These are phyloP conservation scores for Diachrysia chrysitis DNA, from an alignment of 2,888 invertebrate genomes.

Conservation along the genomic window DNA sequence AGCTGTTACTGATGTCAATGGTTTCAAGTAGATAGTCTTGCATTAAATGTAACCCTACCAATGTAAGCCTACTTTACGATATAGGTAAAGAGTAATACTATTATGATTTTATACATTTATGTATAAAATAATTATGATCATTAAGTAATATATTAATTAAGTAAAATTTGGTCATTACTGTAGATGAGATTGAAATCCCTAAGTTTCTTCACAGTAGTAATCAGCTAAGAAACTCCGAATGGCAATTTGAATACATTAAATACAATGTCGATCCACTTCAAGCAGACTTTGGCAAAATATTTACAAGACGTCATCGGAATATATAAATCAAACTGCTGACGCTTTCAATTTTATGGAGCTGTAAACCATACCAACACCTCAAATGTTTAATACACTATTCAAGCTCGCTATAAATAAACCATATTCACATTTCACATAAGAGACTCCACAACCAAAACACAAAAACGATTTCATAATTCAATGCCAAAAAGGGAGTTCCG, in stretches of 20 bases:
- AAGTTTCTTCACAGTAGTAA: neutral
- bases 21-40: no score
- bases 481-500: slow-evolving; percentile 39
- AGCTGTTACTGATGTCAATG: no score
- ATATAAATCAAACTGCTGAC: slow-evolving; percentile 24
- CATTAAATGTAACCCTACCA: no score
- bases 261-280: slow-evolving; percentile 1
- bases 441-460: slow-evolving; percentile 10
- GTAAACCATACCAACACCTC: slow-evolving; percentile 30
- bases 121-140: no score
- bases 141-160: no score
- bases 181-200: neutral
- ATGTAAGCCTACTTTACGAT: no score
- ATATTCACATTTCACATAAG: neutral
- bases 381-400: slow-evolving; percentile 21
- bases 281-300: neutral
- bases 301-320: slow-evolving; percentile 19
- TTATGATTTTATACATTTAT: no score
- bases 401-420: slow-evolving; percentile 26
- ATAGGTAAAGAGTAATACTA: no score
- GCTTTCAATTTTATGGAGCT: slow-evolving; percentile 28
- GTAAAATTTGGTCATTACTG: no score
- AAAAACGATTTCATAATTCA: slow-evolving; percentile 13
- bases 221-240: neutral
- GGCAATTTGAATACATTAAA: neutral